Base-by-base conservation (phyloP, 1,140 invertebrate species). In the Nasonia giraulti region DNA sequence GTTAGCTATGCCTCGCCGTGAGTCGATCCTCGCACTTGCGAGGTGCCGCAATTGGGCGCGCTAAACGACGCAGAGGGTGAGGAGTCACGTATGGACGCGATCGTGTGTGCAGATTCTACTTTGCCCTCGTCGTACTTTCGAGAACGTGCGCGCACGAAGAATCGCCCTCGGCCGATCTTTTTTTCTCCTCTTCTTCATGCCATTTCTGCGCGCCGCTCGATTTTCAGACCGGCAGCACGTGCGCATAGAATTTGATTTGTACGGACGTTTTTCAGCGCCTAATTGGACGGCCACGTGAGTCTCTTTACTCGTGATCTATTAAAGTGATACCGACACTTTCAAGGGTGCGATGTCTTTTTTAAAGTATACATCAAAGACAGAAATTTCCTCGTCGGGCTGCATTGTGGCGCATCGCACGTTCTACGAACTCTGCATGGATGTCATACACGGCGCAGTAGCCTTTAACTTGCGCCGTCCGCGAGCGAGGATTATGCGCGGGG, bases 21-120 rank as follows among this genome's bases (percentile, higher is more conserved):
- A 40, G 31, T 27, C 71, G 31, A 81, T 85, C 84, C 76, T 85
- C 73, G 79, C 84, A 77, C 78, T 76, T 77, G 55, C 55, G 69
- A 77, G 71, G 79, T 76, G 44, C 84, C 69, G 47, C 73, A 81
- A 85, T 85, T 81, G 50, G 27, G 37, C 37, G 17, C 55, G 47
- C 20, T 85, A 78, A 82, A 82, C 77, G 73, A 17, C 2, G 47
- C 55, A 17, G 17, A 73, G 80, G 66, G 84, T 40, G 55, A 82
- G 74, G 40, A 77, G 74, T 85, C 62, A 71, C 79, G 37, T 78
- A 85, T 71, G 76, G 47, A 62, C 55, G 5, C 5, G 55, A 66
- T 80, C 20, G 33, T 66, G 33, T 66, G n/a, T 31, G 55, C 20
- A 80, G 23, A 23, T 69, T 76, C 55, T 68, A 74, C 23, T 68